Percentiles rank a stretch among this genome's conserved stretches.
These are phyloP conservation scores for Ahaetulla prasina DNA, from an alignment of 2,113 vertebrate species.

Conservation along the genomic window DNA sequence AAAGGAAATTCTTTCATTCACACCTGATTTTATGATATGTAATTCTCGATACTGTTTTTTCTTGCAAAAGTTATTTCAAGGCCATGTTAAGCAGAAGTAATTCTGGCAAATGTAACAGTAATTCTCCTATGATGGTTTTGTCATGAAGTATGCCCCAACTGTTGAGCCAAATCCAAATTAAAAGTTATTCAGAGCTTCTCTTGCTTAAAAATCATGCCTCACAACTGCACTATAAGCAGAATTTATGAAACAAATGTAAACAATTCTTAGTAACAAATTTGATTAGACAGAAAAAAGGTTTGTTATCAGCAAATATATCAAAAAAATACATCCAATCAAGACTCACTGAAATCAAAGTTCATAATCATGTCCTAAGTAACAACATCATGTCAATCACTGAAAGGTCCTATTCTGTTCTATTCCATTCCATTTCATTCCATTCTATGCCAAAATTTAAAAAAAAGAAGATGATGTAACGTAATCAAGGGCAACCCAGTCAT, in stretches of 20 bases:
- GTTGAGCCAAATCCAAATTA: not conserved
- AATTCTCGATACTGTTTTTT: not conserved
- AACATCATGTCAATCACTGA: not conserved
- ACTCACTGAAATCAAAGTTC: not conserved
- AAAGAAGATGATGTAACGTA: not conserved
- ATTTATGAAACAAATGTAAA: not conserved
- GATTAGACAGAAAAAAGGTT: not conserved
- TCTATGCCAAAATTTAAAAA: not conserved
- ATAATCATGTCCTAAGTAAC: not conserved
- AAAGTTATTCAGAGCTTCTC: not conserved
- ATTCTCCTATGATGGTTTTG: not conserved
- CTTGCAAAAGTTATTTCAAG: not conserved
- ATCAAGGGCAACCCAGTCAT: not conserved
- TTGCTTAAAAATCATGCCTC: not conserved
- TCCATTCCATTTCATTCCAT: not conserved
- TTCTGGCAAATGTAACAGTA: not conserved
- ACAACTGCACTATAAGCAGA: not conserved
- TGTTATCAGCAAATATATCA: not conserved
- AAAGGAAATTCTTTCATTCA: conserved; percentile 13
- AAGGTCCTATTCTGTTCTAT: not conserved
- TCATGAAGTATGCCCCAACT: not conserved
- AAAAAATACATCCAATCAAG: not conserved
- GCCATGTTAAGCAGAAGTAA: not conserved
- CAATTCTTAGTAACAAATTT: not conserved
- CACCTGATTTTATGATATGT: not conserved